Evolutionary conservation across 1,140 invertebrate species (phyloP).

Genomic region (Thalassaphorura encarpata): DNA sequence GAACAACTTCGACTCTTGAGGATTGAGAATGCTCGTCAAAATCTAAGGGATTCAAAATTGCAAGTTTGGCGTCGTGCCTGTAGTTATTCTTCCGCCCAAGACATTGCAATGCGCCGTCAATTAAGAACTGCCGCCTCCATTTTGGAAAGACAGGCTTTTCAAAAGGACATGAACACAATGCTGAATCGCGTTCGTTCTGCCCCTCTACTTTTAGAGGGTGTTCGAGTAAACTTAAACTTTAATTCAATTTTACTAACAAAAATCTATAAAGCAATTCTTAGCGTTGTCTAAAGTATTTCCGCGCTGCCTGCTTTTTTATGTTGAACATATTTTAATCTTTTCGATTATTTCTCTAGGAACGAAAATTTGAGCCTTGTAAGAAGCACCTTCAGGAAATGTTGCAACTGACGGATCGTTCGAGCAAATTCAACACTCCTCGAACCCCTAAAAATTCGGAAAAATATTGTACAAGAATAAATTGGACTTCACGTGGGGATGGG

Average conservation of each 20-base stretch:
- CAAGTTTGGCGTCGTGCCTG: conserved; percentile 24
- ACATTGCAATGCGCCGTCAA: conserved; percentile 31
- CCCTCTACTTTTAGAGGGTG: conserved; percentile 26
- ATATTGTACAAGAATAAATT: background rate
- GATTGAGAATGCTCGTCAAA: conserved; percentile 17
- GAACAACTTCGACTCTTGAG: conserved; percentile 19
- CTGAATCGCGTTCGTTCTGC: conserved; percentile 21
- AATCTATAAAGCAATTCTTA: no score
- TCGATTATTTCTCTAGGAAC: conserved; percentile 6
- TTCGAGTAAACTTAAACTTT: conserved; percentile 6
- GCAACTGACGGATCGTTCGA: background rate
- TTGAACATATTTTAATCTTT: background rate
- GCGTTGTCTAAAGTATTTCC: no score
- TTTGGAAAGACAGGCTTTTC: conserved; percentile 22
- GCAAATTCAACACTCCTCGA: conserved; percentile 2
- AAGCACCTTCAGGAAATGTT: conserved; percentile 15
- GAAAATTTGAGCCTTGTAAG: conserved; percentile 19
- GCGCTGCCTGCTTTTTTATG: no score
- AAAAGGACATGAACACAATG: conserved; percentile 20
- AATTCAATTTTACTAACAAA: background rate
- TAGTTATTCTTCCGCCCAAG: conserved; percentile 29
- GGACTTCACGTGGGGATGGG: background rate
- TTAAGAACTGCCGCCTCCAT: conserved; percentile 25
- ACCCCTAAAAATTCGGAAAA: background rate
- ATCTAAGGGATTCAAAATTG: conserved; percentile 18